These are phyloP conservation scores for Oscheius sp. DNA, from an alignment of 2,888 invertebrate species.

Conservation along the genomic window DNA sequence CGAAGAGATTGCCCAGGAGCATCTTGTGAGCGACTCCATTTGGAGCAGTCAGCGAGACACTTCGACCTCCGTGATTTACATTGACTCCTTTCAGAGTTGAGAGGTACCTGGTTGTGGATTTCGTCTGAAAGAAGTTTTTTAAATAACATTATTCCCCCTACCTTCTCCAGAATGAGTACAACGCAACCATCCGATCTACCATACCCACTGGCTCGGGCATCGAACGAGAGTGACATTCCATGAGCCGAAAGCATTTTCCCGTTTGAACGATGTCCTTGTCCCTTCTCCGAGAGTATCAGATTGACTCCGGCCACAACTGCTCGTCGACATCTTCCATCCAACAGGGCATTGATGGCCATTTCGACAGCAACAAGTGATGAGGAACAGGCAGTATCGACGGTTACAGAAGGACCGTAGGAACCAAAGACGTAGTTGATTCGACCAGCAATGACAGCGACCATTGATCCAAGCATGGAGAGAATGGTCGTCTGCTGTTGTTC, in stretches of 20 bases:
- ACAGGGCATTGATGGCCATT: slow-evolving; percentile 80
- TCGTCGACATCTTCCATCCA: slow-evolving; percentile 87
- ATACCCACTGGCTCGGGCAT: slow-evolving; percentile 73
- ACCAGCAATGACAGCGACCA: slow-evolving; percentile 63
- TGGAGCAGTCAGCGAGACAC: slow-evolving; percentile 72
- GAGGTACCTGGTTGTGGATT: slow-evolving; percentile 44
- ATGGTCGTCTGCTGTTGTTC: slow-evolving; percentile 45
- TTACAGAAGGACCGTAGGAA: slow-evolving; percentile 82
- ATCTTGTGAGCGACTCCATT: slow-evolving; percentile 67
- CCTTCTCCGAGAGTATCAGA: slow-evolving; percentile 75
- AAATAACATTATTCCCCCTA: background rate
- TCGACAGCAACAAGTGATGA: slow-evolving; percentile 92
- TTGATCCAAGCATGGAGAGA: slow-evolving; percentile 61
- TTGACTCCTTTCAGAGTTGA: slow-evolving; percentile 56
- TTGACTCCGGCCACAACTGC: slow-evolving; percentile 88
- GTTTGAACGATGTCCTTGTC: slow-evolving; percentile 61
- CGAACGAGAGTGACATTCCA: slow-evolving; percentile 73
- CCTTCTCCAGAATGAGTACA: slow-evolving; percentile 70
- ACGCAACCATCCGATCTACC: slow-evolving; percentile 74
- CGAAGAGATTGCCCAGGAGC: slow-evolving; percentile 52
- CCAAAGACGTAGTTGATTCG: slow-evolving; percentile 63
- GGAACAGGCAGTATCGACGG: slow-evolving; percentile 95
- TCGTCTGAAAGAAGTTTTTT: background rate
- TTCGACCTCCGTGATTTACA: slow-evolving; percentile 73
- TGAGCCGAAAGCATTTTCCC: slow-evolving; percentile 71